These are phyloP conservation scores for Psittacus erithacus DNA, from an alignment of 2,113 vertebrate genomes.

Conservation along the genomic window DNA sequence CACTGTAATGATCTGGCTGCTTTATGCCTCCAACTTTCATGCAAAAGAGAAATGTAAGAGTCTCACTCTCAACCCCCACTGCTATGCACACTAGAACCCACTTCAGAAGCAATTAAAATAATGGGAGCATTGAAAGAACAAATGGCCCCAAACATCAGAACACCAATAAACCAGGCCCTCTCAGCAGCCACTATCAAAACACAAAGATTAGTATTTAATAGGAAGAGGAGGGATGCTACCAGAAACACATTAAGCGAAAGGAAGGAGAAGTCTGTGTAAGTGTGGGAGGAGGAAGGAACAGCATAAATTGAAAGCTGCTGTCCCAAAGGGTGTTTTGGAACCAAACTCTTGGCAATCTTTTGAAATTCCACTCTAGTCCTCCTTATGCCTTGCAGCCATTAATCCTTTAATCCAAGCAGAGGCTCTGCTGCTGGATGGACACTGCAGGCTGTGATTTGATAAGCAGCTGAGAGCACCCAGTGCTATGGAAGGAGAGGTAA, in stretches of 20 bases:
- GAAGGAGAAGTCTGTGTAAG: neutral
- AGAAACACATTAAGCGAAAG: neutral
- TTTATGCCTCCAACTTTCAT: neutral
- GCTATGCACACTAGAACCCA: neutral
- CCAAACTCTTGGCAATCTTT: neutral
- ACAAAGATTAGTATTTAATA: neutral
- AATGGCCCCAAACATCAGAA: neutral
- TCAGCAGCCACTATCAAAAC: neutral
- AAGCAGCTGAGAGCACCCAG: neutral
- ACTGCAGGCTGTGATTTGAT: neutral
- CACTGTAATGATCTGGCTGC: neutral
- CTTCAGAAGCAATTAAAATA: neutral
- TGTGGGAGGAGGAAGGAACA: neutral
- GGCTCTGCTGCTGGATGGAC: neutral
- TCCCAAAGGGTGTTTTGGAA: neutral
- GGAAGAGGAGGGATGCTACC: neutral
- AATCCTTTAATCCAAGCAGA: neutral
- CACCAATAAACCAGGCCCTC: neutral
- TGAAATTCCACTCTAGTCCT: neutral
- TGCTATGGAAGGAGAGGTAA: neutral
- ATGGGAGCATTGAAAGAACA: neutral
- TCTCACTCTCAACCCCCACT: neutral
- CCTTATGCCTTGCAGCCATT: neutral
- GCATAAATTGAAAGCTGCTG: neutral
- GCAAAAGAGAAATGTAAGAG: neutral